Percentiles rank a stretch among this genome's conserved stretches.
These are phyloP conservation scores for Loriculus beryllinus DNA, from an alignment of 2,797 vertebrate species.

Conservation along the genomic window DNA sequence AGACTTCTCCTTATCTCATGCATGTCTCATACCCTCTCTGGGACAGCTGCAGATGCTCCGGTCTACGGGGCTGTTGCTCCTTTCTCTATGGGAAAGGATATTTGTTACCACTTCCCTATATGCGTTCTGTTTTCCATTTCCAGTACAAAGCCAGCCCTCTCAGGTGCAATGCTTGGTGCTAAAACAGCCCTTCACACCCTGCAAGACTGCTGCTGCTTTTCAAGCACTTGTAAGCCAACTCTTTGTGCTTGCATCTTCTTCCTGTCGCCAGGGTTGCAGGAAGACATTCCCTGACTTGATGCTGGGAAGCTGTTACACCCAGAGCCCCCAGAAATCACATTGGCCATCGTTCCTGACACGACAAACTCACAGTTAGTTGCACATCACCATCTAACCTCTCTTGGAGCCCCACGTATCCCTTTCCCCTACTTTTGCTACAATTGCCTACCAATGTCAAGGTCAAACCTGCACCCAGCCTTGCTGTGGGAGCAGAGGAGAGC, in stretches of 20 bases:
- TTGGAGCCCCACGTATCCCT: background rate
- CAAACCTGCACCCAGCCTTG: background rate
- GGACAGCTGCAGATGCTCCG: background rate
- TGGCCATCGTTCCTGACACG: background rate
- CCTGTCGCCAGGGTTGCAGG: accelerated
- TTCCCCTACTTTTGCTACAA: background rate
- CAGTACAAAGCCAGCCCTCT: background rate
- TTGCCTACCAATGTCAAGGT: background rate
- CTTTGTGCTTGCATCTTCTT: background rate
- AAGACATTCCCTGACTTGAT: background rate
- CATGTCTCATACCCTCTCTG: accelerated
- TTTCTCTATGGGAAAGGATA: background rate
- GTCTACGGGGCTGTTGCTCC: background rate
- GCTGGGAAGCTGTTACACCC: background rate
- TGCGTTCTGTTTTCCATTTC: background rate
- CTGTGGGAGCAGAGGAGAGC: background rate
- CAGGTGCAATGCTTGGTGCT: background rate
- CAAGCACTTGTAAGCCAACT: background rate
- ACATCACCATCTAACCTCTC: background rate
- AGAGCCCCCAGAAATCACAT: background rate
- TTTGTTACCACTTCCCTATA: background rate
- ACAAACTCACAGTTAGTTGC: background rate
- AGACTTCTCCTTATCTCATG: background rate
- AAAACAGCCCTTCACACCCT: background rate
- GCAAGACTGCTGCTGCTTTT: background rate